Evolutionary conservation across 1,140 invertebrate genomes (phyloP).

Genomic region (Luehdorfia chinensis): DNA sequence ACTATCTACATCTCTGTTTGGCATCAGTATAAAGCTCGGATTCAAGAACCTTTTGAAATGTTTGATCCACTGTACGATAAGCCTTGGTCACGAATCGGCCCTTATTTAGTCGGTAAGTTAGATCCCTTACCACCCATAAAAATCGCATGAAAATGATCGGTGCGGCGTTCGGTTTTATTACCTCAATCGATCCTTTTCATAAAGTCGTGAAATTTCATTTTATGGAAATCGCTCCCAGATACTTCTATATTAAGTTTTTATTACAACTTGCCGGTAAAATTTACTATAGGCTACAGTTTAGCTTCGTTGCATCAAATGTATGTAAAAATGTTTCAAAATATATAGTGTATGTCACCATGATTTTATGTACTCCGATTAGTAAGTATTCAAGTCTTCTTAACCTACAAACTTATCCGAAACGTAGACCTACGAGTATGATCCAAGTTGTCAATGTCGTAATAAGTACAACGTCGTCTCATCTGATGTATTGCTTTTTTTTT

Average conservation of each 20-base stretch:
- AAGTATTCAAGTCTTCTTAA: no score
- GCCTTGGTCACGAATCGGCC: constrained; percentile 88
- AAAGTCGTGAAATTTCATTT: constrained; percentile 7
- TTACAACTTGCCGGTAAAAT: background rate
- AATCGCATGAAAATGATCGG: background rate
- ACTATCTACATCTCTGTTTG: constrained; percentile 86
- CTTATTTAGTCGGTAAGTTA: constrained; percentile 84
- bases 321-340: no score
- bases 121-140: constrained; percentile 1
- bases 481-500: no score
- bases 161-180: constrained; percentile 1
- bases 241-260: background rate
- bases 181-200: constrained; percentile 9
- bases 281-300: no score
- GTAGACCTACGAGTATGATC: no score
- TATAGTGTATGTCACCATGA: no score
- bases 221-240: background rate
- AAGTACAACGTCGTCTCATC: no score
- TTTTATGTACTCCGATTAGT: no score
- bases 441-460: no score
- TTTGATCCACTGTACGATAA: constrained; percentile 92
- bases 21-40: constrained; percentile 86
- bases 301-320: no score
- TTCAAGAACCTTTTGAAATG: constrained; percentile 88
- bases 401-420: no score